Conservation (phyloP, 2,113 vertebrate species). For the Candoia aspera region DNA sequence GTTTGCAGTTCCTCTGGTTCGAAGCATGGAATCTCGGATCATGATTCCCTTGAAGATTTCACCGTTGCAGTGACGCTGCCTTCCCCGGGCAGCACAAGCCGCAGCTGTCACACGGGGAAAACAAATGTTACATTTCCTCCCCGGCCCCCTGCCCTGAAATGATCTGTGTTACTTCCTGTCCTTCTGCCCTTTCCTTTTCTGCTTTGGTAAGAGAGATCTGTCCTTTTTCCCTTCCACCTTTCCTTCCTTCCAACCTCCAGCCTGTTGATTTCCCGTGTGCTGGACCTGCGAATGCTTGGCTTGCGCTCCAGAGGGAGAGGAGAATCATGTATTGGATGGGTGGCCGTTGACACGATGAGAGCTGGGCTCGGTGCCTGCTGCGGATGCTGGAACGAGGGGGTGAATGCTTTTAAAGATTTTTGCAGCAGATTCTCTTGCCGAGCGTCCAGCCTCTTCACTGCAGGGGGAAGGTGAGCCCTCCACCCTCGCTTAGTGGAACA, state of each 20-base stretch:
- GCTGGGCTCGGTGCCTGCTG: not conserved
- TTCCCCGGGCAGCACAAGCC: rapidly evolving
- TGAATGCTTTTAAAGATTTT: rapidly evolving
- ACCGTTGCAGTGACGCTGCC: conserved; percentile 81
- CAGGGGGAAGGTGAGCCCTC: not conserved
- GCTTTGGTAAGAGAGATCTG: not conserved
- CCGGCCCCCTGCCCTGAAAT: not conserved
- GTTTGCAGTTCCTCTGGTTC: conserved; percentile 87
- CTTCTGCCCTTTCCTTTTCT: not conserved
- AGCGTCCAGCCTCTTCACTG: not conserved
- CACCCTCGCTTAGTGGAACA: not conserved
- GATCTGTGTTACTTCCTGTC: not conserved
- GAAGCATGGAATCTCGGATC: conserved; percentile 92
- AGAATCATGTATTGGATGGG: not conserved
- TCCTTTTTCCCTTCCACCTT: not conserved
- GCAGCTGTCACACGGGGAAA: not conserved
- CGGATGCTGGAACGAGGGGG: not conserved
- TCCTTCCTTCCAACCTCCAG: not conserved
- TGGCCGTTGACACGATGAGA: not conserved
- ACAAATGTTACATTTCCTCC: not conserved
- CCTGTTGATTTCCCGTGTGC: not conserved
- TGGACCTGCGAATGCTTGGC: not conserved
- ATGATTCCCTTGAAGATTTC: conserved; percentile 94
- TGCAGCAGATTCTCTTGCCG: not conserved
- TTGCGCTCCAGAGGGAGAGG: not conserved